phyloP scores from a whole-genome alignment of 2,797 vertebrate genomes.

The Podarcis siculus region DNA sequence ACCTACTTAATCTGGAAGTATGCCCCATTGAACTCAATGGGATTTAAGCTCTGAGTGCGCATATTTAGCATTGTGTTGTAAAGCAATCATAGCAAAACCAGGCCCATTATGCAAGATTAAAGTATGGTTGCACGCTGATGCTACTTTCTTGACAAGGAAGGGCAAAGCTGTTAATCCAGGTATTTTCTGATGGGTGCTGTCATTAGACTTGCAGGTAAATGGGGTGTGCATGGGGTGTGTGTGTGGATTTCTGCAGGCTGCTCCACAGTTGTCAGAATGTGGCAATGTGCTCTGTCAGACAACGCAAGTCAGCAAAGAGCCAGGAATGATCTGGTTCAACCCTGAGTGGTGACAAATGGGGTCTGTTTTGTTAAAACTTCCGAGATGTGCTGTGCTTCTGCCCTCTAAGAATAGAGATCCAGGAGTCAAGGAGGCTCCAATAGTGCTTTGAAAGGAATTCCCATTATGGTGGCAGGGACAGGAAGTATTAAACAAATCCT shows the following conservation, averaged over 20 bases:
- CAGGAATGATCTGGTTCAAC: not conserved
- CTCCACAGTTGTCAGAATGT: not conserved
- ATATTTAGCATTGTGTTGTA: not conserved
- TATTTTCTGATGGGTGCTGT: not conserved
- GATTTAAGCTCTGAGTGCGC: not conserved
- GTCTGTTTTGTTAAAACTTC: conserved; percentile 55
- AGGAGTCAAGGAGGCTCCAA: conserved; percentile 52
- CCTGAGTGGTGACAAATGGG: conserved; percentile 59
- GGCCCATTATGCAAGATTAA: not conserved
- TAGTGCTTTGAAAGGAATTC: conserved; percentile 57
- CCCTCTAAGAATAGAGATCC: conserved; percentile 57
- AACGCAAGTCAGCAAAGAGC: not conserved
- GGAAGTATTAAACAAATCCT: conserved; percentile 50
- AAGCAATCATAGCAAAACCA: not conserved
- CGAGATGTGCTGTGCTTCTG: conserved; percentile 41
- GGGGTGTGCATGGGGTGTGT: not conserved
- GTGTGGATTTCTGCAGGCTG: fast-evolving
- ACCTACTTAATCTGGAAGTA: not conserved
- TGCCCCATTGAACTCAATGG: not conserved
- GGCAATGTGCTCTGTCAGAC: fast-evolving
- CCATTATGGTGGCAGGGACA: conserved; percentile 53
- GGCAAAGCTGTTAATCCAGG: not conserved
- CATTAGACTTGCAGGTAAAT: not conserved
- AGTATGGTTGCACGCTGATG: not conserved
- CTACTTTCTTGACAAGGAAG: not conserved